Conservation (phyloP, 2,797 vertebrate species). For the Pangasius krempfi region DNA sequence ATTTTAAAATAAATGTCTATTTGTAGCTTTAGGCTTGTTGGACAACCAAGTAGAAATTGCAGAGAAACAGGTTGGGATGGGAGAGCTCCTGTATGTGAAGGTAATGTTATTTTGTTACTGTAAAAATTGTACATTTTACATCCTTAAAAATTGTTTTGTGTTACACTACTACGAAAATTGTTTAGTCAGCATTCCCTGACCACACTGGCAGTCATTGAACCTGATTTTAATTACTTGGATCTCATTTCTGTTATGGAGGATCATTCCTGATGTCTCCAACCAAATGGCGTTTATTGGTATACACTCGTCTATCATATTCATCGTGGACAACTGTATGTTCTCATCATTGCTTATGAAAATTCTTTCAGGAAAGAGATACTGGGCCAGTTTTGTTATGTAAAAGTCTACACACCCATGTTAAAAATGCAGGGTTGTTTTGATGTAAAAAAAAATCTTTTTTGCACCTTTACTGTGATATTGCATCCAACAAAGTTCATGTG, state of each 20-base stretch:
- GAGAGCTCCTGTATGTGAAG: conserved; percentile 41
- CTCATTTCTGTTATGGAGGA: neutral
- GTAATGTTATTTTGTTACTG: neutral
- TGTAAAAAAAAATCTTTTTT: too few relatives aligned
- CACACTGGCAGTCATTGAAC: neutral
- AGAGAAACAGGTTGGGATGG: conserved; percentile 32
- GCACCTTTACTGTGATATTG: too few relatives aligned
- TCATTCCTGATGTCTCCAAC: neutral
- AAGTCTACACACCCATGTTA: too few relatives aligned
- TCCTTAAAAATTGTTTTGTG: neutral
- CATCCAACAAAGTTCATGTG: too few relatives aligned
- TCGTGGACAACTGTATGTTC: too few relatives aligned
- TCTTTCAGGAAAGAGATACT: too few relatives aligned
- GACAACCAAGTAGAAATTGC: neutral
- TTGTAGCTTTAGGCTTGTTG: conserved; percentile 33
- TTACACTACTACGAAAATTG: neutral
- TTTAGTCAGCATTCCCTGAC: neutral
- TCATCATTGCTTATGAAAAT: too few relatives aligned
- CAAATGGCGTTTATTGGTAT: neutral
- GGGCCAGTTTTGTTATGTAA: too few relatives aligned
- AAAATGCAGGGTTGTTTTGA: too few relatives aligned
- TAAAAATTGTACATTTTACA: conserved; percentile 8
- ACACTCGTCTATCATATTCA: neutral
- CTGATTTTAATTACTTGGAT: neutral
- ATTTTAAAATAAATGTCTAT: neutral